Conservation (phyloP, 2,113 vertebrate genomes). For the Bujurquina vittata region DNA sequence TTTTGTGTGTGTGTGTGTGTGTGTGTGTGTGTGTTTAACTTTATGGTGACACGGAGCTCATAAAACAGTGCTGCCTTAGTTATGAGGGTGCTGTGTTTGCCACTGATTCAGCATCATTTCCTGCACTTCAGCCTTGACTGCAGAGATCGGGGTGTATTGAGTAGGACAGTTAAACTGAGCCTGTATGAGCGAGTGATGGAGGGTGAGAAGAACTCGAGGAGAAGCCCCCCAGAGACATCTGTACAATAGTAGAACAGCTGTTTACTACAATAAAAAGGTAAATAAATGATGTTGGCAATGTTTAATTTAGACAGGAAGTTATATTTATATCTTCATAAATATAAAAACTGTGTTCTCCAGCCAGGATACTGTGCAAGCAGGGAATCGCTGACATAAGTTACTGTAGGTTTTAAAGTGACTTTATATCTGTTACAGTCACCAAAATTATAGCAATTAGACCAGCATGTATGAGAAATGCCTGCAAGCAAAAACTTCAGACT, state of each 20-base stretch:
- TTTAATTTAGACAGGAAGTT: not conserved
- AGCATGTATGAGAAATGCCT: not conserved
- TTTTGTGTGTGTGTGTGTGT: not conserved
- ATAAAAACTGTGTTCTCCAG: not conserved
- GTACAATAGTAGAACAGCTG: not conserved
- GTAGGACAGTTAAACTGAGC: not conserved
- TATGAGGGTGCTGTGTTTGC: not conserved
- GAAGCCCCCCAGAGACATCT: not conserved
- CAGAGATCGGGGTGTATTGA: not conserved
- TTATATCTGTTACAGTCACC: not conserved
- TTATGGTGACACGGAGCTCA: constrained; percentile 29
- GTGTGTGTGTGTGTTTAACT: not conserved
- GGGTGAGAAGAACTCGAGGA: not conserved
- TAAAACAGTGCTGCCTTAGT: constrained; percentile 26
- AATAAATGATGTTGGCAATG: not conserved
- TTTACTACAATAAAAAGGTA: constrained; percentile 4
- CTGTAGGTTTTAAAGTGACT: not conserved
- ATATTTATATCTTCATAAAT: not conserved
- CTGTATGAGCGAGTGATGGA: not conserved
- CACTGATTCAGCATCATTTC: constrained; percentile 32
- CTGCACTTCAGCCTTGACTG: not conserved
- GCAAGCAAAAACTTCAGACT: not conserved
- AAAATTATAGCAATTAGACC: not conserved
- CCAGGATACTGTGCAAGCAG: not conserved
- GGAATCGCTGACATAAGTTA: not conserved